phyloP scores from a whole-genome alignment of 2,797 vertebrate genomes.

The Anguilla anguilla region DNA sequence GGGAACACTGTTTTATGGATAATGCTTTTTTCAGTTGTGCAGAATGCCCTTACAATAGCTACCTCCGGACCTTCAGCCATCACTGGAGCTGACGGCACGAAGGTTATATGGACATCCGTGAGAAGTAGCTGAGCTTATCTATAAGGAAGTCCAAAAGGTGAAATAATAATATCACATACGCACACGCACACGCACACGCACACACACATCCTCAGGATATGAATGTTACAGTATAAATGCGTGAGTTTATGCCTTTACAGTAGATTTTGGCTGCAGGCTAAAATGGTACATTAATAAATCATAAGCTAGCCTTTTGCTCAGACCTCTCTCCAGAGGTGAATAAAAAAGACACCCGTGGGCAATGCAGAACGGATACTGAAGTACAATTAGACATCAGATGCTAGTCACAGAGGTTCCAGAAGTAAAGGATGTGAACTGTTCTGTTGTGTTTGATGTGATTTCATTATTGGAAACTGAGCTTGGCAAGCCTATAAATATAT shows the following conservation, averaged over 20 bases:
- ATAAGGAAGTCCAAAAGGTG: not conserved
- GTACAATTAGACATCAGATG: slow-evolving; percentile 18
- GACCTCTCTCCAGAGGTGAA: slow-evolving; percentile 36
- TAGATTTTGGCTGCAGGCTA: not conserved
- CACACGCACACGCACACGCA: slow-evolving; percentile 3
- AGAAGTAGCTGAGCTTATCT: slow-evolving; percentile 5
- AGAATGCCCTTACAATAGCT: slow-evolving; percentile 18
- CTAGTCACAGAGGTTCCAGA: slow-evolving; percentile 32
- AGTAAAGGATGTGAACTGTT: slow-evolving; percentile 31
- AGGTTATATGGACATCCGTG: not conserved
- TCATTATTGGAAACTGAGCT: slow-evolving; percentile 4
- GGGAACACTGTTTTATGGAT: not conserved
- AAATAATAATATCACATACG: not conserved
- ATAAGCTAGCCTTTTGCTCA: slow-evolving; percentile 27
- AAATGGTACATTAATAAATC: slow-evolving; percentile 34
- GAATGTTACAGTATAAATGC: no score
- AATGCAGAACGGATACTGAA: slow-evolving; percentile 5
- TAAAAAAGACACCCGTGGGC: slow-evolving; percentile 24
- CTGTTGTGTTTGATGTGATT: slow-evolving; percentile 22
- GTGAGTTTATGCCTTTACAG: not conserved
- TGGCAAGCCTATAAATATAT: not conserved
- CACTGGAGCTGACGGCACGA: not conserved
- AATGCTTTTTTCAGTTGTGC: slow-evolving; percentile 32
- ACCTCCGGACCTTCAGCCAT: not conserved
- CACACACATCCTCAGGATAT: not conserved